Evolutionary conservation across 1,140 invertebrate genomes (phyloP), one percentile per base, ranked within the genome.

Genomic region (Hypothenemus hampei): DNA sequence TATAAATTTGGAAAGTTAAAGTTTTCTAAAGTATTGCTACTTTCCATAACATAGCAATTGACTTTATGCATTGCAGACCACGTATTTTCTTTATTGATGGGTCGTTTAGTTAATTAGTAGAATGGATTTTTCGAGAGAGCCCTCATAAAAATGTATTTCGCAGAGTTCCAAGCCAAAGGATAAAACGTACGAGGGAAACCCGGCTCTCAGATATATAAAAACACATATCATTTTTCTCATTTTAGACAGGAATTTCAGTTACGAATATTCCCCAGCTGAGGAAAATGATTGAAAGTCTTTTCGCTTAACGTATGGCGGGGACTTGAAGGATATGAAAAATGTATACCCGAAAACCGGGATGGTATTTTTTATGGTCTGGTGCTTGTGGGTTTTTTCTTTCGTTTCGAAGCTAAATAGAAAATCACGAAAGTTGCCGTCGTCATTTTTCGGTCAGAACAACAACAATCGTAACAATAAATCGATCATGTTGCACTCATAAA

Each of bases 151-250:
- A 43, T 43, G 23, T 43, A 43, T 43, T 43, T 23, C 40, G 11
- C 23, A 23, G 23, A 23, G 20, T 21, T 23, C 7, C 40, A 43
- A 7, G 18, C 23, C 11, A 23, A 23, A 43, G 40, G 40, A 43
- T 43, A 21, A 23, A 43, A 43, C 40, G 23, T 43, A 43, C 20
- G 22, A 43, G 22, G 7, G 21, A n/a, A 43, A 43, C 40, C 40
- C 11, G n/a, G n/a, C n/a, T 43, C 21, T n/a, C 40, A 21, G 40
- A 43, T 43, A 51, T 29, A 51, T 51, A 51, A 51, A 51, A 51
- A 51, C 35, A 41, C 37, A 51, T 51, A 51, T 51, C 24, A 41
- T 41, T 41, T 51, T 41, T 51, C 23, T 51, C 48, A 11, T 31
- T 41, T 51, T 20, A 51, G 36, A 41, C 37, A 31, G 36, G 19